Base-by-base conservation (phyloP, 2,113 vertebrate species). In the Clinocottus analis region DNA sequence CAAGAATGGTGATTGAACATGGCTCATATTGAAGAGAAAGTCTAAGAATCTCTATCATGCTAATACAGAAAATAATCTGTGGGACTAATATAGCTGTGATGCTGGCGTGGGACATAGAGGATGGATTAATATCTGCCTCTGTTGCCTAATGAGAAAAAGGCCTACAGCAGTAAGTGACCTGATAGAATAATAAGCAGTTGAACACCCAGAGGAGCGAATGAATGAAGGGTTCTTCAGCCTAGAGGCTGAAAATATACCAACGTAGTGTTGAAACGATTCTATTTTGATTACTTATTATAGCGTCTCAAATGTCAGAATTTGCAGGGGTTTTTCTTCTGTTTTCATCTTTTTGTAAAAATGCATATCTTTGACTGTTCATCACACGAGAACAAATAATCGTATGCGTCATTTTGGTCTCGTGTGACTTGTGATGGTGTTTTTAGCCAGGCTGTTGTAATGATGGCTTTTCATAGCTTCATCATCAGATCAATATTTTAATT, bases 81-180 rank as follows among this genome's bases (percentile, higher is more conserved):
- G 17, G 17, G 4, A 19, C 60, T 41, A 10, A 21, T 16, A 19
- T 35, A 41, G 16, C 73, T 59, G 29, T 35, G 45, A 67, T 39
- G 19, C 3, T 8, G 25, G 31, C 19, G 7, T 71, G 25, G 31
- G 14, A 65, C 25, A 31, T 4, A 63, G 45, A 69, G 55, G 73
- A 31, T 37, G 59, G n/a, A 60, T 65, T 70, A 33, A 65, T 85
- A 59, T 70, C 43, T 74, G 79, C 64, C 56, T 69, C 47, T 77
- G 63, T 68, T 69, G 67, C 47, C 75, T 78, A 81, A 81, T 67
- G 75, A 75, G 74, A 35, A 78, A 78, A 78, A 5, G 43, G 67
- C 71, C 75, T 73, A 33, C 5, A 68, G 79, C 78, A 27, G 66
- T 35, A 75, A 72, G 59, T 75, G 85, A 69, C 77, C 80, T 83